Evolutionary conservation across 2,113 vertebrate species (phyloP).

Genomic region (Amblyornis subalaris): DNA sequence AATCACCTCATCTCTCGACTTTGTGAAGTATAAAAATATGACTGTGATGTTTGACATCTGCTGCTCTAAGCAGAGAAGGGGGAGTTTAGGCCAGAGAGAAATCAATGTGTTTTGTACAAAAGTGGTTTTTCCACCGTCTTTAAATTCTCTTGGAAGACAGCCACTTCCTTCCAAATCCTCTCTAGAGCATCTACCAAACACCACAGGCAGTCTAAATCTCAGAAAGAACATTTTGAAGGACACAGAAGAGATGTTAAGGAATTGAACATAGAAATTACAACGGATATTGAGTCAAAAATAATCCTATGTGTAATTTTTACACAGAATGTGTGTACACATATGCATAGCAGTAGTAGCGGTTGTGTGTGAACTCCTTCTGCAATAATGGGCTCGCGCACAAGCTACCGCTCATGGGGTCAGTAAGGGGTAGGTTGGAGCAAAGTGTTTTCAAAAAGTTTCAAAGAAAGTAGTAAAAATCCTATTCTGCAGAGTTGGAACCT

Average conservation of each 20-base stretch:
- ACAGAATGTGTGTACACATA: not conserved
- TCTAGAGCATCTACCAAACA: not conserved
- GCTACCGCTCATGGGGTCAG: not conserved
- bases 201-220: not conserved
- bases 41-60: not conserved
- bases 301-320: not conserved
- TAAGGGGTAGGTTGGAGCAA: not conserved
- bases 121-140: rapidly evolving
- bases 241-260: not conserved
- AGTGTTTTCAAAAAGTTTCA: not conserved
- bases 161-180: not conserved
- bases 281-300: not conserved
- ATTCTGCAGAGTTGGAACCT: not conserved
- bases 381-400: not conserved
- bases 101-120: not conserved
- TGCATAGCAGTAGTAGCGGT: rapidly evolving
- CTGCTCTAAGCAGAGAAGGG: not conserved
- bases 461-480: not conserved
- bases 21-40: not conserved
- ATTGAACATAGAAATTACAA: not conserved
- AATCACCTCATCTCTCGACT: rapidly evolving
- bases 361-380: not conserved
- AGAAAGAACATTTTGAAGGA: not conserved
- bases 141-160: not conserved
- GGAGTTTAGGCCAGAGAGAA: not conserved